Evolutionary conservation across 2,888 invertebrate genomes (phyloP).

Genomic region (Syrphus vitripennis): DNA sequence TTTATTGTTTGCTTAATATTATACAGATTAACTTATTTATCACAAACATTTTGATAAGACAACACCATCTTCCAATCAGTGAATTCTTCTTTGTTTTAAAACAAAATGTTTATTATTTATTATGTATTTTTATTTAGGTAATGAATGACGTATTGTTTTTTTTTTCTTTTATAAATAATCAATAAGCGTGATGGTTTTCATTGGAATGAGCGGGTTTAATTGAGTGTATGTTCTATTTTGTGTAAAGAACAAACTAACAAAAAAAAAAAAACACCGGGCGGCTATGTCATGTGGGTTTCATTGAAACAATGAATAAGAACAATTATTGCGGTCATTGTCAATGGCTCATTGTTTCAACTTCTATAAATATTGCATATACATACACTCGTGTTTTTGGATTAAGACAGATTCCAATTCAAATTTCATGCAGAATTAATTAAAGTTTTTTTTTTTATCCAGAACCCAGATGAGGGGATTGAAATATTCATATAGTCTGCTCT

Average conservation of each 20-base stretch:
- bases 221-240: background rate
- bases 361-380: background rate
- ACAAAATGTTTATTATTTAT: background rate
- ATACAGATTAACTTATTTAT: constrained; percentile 1
- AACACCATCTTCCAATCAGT: constrained; percentile 12
- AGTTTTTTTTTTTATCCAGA: background rate
- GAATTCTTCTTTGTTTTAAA: constrained; percentile 4
- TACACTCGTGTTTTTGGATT: constrained; percentile 2
- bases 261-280: background rate
- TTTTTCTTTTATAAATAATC: background rate
- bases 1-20: background rate
- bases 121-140: background rate
- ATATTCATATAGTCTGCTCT: constrained; percentile 29
- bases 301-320: background rate
- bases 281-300: background rate
- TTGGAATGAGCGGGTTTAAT: background rate
- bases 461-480: constrained; percentile 16
- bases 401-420: background rate
- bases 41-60: constrained; percentile 43
- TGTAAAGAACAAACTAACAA: background rate
- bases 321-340: constrained; percentile 39
- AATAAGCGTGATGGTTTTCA: background rate
- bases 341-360: constrained; percentile 31
- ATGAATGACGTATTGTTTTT: background rate
- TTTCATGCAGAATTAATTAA: constrained; percentile 28